phyloP scores from a whole-genome alignment of 1,140 invertebrate species.

The Nasonia longicornis region DNA sequence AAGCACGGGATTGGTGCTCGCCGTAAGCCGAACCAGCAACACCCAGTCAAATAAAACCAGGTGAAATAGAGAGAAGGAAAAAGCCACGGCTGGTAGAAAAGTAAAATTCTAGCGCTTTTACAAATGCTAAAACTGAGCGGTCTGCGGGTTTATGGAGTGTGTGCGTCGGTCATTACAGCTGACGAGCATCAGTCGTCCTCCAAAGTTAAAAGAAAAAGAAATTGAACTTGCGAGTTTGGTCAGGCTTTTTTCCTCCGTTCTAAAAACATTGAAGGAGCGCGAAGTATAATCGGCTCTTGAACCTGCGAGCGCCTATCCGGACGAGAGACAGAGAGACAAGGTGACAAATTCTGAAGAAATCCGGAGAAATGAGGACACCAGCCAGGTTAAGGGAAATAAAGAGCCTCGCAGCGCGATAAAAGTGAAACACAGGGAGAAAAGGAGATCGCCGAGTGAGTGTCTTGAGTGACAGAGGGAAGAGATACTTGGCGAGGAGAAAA shows the following conservation, averaged over 20 bases:
- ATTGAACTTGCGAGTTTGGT: constrained; percentile 7
- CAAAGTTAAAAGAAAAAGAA: constrained; percentile 1
- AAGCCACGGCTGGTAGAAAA: not conserved
- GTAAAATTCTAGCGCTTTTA: not conserved
- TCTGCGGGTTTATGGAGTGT: constrained; percentile 34
- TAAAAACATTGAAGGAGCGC: constrained; percentile 11
- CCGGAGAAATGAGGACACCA: not conserved
- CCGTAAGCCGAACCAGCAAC: not conserved
- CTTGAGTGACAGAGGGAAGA: not conserved
- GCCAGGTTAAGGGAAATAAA: not conserved
- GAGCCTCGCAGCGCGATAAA: not conserved
- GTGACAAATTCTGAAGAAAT: constrained; percentile 15
- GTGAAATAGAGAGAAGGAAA: not conserved
- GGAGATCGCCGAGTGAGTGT: not conserved
- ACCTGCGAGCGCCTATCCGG: not conserved
- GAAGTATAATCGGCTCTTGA: constrained; percentile 21
- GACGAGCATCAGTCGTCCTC: constrained; percentile 9
- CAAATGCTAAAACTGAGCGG: not conserved
- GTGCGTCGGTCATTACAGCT: constrained; percentile 31
- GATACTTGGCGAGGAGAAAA: not conserved
- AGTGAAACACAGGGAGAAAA: not conserved
- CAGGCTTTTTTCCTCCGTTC: not conserved
- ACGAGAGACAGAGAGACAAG: not conserved
- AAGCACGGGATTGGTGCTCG: not conserved
- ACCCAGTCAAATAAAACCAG: not conserved